Base-by-base conservation (phyloP, 2,113 vertebrate species). In the Dissostichus mawsoni region DNA sequence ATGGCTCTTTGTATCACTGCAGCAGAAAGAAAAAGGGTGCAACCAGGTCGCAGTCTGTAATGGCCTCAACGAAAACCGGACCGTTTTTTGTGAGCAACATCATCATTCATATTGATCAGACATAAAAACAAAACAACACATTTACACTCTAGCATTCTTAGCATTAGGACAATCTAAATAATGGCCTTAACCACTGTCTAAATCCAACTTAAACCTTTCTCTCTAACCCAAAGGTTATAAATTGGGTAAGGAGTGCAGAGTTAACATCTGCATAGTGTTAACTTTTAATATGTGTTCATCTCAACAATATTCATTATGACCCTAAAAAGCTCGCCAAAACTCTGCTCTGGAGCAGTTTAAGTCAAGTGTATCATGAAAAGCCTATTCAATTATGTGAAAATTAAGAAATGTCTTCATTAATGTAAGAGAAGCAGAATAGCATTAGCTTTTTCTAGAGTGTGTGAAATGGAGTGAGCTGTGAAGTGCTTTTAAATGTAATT, bases 1-100 rank as follows among this genome's bases (percentile, higher is more conserved):
- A 73, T 13, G 56, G 44, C 51, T 63, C 48, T 66, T 81, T 89
- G 76, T 84, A 2, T 73, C 48, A 44, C 69, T 66, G 57, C 56
- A 80, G 53, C 76, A 71, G 16, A 82, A 11, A 77, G n/a, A 66
- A 76, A 72, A 85, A 78, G 17, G 53, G 5, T 33, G 33, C 63
- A 64, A 58, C 56, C 47, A 51, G 52, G 51, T 17, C 55, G 48
- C 3, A 47, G 61, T 69, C 66, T 63, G 67, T 75, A 41, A 61
- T 55, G 53, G 16, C 71, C 69, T 74, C 2, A 33, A 69, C 57
- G 23, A 3, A 25, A 56, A 75, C 69, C 62, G 48, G 63, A 5
- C n/a, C 33, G 50, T n/a, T 33, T 44, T 57, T 48, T 55, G 29
- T 18, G 10, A 33, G 41, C 36, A 73, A 23, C 16, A 16, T 8